phyloP scores from a whole-genome alignment of 2,888 invertebrate species.

The Melolontha melolontha region DNA sequence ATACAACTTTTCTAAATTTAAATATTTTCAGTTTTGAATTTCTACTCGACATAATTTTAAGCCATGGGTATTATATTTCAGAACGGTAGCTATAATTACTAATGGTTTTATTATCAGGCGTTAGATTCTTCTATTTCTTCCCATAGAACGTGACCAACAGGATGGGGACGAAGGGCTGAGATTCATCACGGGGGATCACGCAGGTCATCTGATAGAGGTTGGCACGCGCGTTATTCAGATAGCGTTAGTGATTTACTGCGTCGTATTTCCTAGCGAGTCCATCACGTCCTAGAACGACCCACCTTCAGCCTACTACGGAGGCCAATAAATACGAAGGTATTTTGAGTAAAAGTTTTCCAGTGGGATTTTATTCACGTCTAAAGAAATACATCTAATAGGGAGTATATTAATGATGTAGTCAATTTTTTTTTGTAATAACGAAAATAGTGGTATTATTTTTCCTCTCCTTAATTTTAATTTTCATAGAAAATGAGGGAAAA shows the following conservation, averaged over 20 bases:
- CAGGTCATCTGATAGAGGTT: slow-evolving; percentile 64
- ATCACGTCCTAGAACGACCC: slow-evolving; percentile 55
- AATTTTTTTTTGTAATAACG: background rate
- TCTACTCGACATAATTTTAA: no score
- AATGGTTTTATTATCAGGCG: slow-evolving; percentile 31
- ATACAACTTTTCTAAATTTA: no score
- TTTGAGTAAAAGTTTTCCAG: slow-evolving; percentile 29
- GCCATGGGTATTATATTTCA: no score
- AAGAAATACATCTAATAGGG: slow-evolving; percentile 23
- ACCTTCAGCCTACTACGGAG: slow-evolving; percentile 21
- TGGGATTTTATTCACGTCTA: slow-evolving; percentile 12
- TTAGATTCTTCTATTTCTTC: slow-evolving; percentile 3
- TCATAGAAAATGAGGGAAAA: no score
- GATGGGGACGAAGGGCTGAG: slow-evolving; percentile 51
- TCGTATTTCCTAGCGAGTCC: slow-evolving; percentile 61
- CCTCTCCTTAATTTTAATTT: no score
- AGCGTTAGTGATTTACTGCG: slow-evolving; percentile 61
- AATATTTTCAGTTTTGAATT: no score
- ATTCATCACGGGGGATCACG: slow-evolving; percentile 61
- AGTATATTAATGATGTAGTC: slow-evolving; percentile 13
- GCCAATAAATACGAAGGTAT: slow-evolving; percentile 28
- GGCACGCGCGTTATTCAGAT: slow-evolving; percentile 62
- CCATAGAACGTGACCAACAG: slow-evolving; percentile 23
- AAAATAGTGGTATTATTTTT: background rate
- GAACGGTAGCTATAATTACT: slow-evolving; percentile 15